Percentiles rank a stretch among this genome's conserved stretches.
Evolutionary conservation across 2,797 vertebrate species (phyloP).

Genomic region (Psittacula derbiana): DNA sequence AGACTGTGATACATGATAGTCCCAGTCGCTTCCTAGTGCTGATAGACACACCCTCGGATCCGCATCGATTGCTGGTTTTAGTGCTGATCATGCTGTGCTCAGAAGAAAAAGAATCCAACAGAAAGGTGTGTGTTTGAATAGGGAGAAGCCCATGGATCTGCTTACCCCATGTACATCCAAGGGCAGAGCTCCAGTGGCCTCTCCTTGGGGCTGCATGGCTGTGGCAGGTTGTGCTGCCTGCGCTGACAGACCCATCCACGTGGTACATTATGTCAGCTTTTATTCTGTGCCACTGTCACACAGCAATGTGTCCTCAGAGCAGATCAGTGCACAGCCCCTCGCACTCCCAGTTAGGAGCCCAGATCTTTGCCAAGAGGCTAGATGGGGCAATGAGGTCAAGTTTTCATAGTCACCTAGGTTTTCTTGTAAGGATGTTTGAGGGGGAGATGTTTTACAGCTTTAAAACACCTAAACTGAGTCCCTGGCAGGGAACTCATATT

Average conservation of each 20-base stretch:
- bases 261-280: background rate
- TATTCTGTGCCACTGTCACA: no score
- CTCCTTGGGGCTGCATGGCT: fast-evolving
- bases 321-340: background rate
- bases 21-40: background rate
- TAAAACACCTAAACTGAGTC: background rate
- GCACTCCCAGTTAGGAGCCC: fast-evolving
- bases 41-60: background rate
- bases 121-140: background rate
- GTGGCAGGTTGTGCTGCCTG: background rate
- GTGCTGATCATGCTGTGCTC: background rate
- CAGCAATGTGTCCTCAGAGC: fast-evolving
- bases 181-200: background rate
- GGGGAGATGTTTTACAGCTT: background rate
- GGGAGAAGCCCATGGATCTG: background rate
- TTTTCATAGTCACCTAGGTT: background rate
- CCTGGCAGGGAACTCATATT: background rate
- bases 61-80: background rate
- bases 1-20: fast-evolving
- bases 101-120: background rate
- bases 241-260: fast-evolving
- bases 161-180: fast-evolving
- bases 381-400: background rate
- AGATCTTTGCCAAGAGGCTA: background rate
- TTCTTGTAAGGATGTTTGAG: background rate